These are phyloP conservation scores for Choloepus didactylus DNA, from an alignment of 2,797 vertebrate species.

Conservation along the genomic window DNA sequence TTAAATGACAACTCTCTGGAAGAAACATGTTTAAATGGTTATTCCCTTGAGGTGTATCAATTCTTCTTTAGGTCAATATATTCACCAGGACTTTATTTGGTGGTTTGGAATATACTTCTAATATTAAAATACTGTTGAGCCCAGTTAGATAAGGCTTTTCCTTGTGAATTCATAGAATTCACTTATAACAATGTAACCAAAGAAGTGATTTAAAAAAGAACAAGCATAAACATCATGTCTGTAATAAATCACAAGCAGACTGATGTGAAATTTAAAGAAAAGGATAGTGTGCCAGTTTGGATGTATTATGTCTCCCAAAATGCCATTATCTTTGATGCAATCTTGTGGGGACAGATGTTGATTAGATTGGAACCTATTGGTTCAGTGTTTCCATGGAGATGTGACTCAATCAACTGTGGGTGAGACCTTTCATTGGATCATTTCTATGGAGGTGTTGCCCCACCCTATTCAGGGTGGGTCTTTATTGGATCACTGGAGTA, in stretches of 20 bases:
- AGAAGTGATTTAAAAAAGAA: constrained; percentile 35
- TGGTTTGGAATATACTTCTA: neutral
- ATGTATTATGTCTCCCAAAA: too few relatives aligned
- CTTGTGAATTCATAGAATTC: constrained; percentile 7
- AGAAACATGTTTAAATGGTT: constrained; percentile 78
- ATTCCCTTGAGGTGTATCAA: neutral
- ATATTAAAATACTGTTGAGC: neutral
- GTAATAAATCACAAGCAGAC: neutral
- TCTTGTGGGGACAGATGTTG: too few relatives aligned
- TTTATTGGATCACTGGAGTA: too few relatives aligned
- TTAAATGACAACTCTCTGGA: constrained; percentile 98
- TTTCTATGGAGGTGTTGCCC: too few relatives aligned
- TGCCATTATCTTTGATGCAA: too few relatives aligned
- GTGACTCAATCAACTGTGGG: too few relatives aligned
- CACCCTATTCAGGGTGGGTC: too few relatives aligned
- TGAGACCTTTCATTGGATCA: too few relatives aligned
- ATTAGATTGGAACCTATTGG: too few relatives aligned
- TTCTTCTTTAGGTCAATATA: neutral
- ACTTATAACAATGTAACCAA: neutral
- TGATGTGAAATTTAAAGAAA: neutral
- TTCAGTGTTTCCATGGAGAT: too few relatives aligned
- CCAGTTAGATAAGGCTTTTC: neutral
- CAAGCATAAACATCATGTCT: neutral
- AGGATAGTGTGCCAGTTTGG: too few relatives aligned
- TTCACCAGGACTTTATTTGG: neutral